These are phyloP conservation scores for Gadus chalcogrammus DNA, from an alignment of 2,113 vertebrate species.

Conservation along the genomic window DNA sequence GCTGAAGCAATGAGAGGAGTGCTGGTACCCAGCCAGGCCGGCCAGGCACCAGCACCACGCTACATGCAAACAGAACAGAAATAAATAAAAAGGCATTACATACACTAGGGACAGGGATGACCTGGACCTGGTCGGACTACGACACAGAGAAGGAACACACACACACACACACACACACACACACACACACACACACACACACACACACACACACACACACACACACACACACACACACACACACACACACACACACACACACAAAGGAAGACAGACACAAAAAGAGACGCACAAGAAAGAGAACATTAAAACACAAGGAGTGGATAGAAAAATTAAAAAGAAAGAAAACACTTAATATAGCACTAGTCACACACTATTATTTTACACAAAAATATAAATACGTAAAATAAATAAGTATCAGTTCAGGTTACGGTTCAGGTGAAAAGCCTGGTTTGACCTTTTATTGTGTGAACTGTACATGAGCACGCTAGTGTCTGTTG, in stretches of 20 bases:
- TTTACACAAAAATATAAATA: no score
- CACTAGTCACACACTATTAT: background rate
- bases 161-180: slow-evolving; percentile 42
- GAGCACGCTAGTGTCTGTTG: background rate
- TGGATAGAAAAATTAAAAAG: background rate
- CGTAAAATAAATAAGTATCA: background rate
- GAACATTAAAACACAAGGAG: background rate
- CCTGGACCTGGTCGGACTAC: slow-evolving; percentile 96
- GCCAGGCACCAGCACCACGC: slow-evolving; percentile 52
- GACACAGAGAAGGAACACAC: slow-evolving; percentile 67
- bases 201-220: slow-evolving; percentile 15
- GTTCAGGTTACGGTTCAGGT: background rate
- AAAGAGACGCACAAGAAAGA: background rate
- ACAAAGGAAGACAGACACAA: background rate
- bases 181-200: slow-evolving; percentile 14
- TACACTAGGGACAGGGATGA: slow-evolving; percentile 97
- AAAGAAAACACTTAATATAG: background rate
- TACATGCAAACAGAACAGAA: slow-evolving; percentile 42
- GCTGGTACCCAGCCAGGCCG: slow-evolving; percentile 30
- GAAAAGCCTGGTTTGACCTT: slow-evolving; percentile 2
- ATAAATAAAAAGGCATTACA: slow-evolving; percentile 76
- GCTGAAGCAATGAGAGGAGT: slow-evolving; percentile 48
- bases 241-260: slow-evolving; percentile 14
- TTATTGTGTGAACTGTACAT: background rate
- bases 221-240: slow-evolving; percentile 31